These are phyloP conservation scores for Acrobeloides nanus DNA, from an alignment of 2,888 invertebrate species.

Conservation along the genomic window DNA sequence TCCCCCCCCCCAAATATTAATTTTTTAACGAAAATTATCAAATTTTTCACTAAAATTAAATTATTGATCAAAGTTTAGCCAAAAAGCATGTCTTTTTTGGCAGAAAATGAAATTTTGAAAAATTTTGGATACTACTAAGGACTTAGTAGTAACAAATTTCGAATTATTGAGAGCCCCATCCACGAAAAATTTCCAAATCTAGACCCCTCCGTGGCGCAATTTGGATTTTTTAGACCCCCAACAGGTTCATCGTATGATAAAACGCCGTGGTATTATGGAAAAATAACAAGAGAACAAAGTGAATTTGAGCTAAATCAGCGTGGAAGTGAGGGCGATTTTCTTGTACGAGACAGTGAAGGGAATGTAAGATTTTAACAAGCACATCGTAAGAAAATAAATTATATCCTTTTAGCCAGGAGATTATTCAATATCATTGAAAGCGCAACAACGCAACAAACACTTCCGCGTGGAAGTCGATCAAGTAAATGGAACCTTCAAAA, in stretches of 20 bases:
- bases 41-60: too few species aligned
- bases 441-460: slow-evolving; percentile 94
- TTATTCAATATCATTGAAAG: slow-evolving; percentile 93
- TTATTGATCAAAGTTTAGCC: too few species aligned
- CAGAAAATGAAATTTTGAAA: too few species aligned
- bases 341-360: slow-evolving; percentile 96
- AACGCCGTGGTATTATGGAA: slow-evolving; percentile 89
- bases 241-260: slow-evolving; percentile 25
- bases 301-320: slow-evolving; percentile 87
- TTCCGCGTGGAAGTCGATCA: slow-evolving; percentile 89
- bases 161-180: too few species aligned
- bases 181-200: too few species aligned
- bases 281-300: slow-evolving; percentile 88
- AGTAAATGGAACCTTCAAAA: slow-evolving; percentile 72
- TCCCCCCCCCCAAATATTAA: too few species aligned
- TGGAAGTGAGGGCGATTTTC: slow-evolving; percentile 94
- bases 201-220: too few species aligned
- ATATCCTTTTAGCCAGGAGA: slow-evolving; percentile 75
- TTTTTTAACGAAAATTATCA: too few species aligned
- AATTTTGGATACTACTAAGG: too few species aligned
- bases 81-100: too few species aligned
- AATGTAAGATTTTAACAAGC: slow-evolving; percentile 67
- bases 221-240: slow-evolving; percentile 5
- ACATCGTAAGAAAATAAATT: slow-evolving; percentile 1
- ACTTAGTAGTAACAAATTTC: too few species aligned